These are phyloP conservation scores for Drosophila truncata DNA, from an alignment of 1,140 invertebrate species.

Conservation along the genomic window DNA sequence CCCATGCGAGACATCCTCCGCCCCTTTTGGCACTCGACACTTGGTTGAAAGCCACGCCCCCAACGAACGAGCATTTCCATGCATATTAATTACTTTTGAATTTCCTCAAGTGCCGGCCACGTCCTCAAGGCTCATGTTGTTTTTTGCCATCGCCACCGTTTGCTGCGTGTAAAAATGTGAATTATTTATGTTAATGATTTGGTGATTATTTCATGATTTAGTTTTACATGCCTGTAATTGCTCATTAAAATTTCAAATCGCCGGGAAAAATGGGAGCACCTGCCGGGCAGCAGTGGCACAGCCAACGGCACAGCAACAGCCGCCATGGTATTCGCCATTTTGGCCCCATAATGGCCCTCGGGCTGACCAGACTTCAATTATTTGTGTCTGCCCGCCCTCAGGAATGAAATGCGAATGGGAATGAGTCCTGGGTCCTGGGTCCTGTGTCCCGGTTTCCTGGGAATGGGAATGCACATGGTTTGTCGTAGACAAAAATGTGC, in stretches of 20 bases:
- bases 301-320: no score
- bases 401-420: constrained; percentile 6
- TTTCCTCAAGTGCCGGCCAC: constrained; percentile 31
- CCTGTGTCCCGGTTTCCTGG: background rate
- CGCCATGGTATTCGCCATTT: constrained; percentile 11
- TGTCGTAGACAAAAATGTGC: constrained; percentile 63
- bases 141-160: constrained; percentile 25
- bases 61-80: constrained; percentile 40
- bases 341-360: constrained; percentile 28
- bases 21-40: background rate
- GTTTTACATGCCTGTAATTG: constrained; percentile 70
- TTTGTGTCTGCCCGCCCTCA: constrained; percentile 34
- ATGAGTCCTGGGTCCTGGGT: background rate
- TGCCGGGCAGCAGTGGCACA: constrained; percentile 1
- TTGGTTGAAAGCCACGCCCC: background rate
- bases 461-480: constrained; percentile 51
- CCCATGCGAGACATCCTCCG: constrained; percentile 19
- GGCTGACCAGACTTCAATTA: constrained; percentile 49
- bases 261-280: constrained; percentile 36
- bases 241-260: constrained; percentile 70
- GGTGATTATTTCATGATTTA: constrained; percentile 66
- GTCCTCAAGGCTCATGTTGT: constrained; percentile 39
- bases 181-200: constrained; percentile 76
- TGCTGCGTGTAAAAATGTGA: constrained; percentile 46
- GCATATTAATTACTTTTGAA: constrained; percentile 71